Evolutionary conservation across 2,113 vertebrate species (phyloP), one percentile per base, ranked within the genome.

Genomic region (Microcebus griseorufus): DNA sequence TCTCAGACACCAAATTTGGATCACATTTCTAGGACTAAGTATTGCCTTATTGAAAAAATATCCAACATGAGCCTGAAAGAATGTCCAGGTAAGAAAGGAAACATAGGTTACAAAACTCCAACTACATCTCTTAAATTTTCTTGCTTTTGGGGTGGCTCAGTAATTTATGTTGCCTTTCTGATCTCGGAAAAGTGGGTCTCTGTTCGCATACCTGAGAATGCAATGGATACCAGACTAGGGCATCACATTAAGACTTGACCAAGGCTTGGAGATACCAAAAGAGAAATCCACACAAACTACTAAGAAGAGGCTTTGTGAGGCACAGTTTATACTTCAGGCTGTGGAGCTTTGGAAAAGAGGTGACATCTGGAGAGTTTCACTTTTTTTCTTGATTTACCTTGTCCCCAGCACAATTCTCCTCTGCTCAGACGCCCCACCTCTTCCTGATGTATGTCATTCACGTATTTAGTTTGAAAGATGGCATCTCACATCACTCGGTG

Each of bases 401-500:
- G n/a, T 23, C 29, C n/a, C 1, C 2, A 29, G 39, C 16, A 42
- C 6, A 42, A 10, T 37, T 42, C 34, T 73, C 5, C 18, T 34
- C 7, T 32, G 17, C 18, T 82, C 16, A 39, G n/a, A 14, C 13
- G 27, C 3, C 14, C 25, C 1, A 23, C n/a, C 11, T 32, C 3
- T 34, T 85, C 60, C 25, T 72, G 23, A 29, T 32, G 2, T 20
- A 37, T 58, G 32, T 69, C 29, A 42, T 2, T 58, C 73, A 64
- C 34, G 6, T 1, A 14, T 93, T 83, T 79, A 67, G 58, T 64
- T 48, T 69, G 22, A 48, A 34, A 14, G 10, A 85, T 11, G 42
- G 23, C 16, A 34, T 2, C 6, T 51, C 42, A 23, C 0, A 0
- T 42, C 5, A 9, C 42, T n/a, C 9, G 29, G 6, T 17, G 32